Conservation (phyloP, 2,797 vertebrate species). For the Sebastes aleutianus region DNA sequence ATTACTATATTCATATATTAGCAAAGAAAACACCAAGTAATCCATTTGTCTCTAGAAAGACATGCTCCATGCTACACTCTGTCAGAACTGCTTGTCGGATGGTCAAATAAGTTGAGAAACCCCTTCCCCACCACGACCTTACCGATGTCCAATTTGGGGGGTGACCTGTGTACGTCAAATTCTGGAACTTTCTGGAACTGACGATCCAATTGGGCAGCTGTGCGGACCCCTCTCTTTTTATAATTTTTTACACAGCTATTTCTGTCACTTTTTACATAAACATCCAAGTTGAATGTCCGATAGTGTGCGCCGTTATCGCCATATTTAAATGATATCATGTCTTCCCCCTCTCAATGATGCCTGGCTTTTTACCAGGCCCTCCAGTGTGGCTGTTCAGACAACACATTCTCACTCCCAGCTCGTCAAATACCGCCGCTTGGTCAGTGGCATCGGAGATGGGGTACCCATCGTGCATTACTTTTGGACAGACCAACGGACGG, state of each 20-base stretch:
- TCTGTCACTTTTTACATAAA: background rate
- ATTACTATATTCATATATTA: background rate
- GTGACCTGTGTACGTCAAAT: background rate
- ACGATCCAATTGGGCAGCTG: background rate
- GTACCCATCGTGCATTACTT: no score
- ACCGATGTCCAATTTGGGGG: no score
- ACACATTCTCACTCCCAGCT: no score
- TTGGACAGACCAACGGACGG: no score
- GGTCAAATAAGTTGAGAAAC: no score
- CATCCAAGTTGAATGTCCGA: background rate
- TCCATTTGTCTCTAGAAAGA: background rate
- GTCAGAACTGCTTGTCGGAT: no score
- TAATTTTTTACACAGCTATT: background rate
- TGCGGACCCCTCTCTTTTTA: background rate
- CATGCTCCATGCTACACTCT: background rate
- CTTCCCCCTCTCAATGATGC: background rate
- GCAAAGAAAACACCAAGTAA: background rate
- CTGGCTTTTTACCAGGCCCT: background rate
- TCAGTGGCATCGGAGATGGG: no score
- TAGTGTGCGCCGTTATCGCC: no score
- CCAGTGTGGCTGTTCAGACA: background rate
- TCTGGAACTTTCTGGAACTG: background rate
- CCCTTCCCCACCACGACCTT: no score
- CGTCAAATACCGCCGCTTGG: no score
- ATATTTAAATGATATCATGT: background rate